Evolutionary conservation across 37 sponge, comb jelly and placozoan genomes (phyloP).

Genomic region (Chondrilla cf. caribensis): DNA sequence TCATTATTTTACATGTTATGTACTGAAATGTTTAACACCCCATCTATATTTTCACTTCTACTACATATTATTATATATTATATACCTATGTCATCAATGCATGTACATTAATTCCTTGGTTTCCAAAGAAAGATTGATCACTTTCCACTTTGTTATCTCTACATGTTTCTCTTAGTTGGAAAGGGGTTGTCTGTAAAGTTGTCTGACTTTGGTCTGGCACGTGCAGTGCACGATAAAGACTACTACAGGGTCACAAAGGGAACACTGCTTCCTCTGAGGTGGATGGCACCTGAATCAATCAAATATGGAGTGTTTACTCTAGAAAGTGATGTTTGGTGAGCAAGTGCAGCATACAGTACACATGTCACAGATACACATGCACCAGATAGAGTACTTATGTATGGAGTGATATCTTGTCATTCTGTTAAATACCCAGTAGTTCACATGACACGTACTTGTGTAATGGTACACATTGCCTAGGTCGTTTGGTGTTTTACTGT

Average conservation of each 20-base stretch:
- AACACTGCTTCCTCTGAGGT: conserved; percentile 41
- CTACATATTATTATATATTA: too few species aligned
- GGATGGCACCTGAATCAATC: conserved; percentile 61
- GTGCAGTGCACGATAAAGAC: conserved; percentile 37
- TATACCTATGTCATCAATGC: too few species aligned
- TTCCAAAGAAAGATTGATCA: too few species aligned
- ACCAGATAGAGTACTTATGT: not conserved
- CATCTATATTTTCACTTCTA: too few species aligned
- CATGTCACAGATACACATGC: not conserved
- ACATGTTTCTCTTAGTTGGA: conserved; percentile 38
- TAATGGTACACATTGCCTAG: conserved; percentile 26
- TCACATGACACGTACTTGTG: too few species aligned
- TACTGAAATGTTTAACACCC: too few species aligned
- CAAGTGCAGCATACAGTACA: too few species aligned
- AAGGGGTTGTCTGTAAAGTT: conserved; percentile 38
- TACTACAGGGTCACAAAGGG: conserved; percentile 31
- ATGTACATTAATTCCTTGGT: too few species aligned
- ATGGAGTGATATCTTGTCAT: too few species aligned
- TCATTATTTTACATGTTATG: not conserved
- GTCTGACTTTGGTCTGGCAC: conserved; percentile 65
- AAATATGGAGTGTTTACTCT: conserved; percentile 37
- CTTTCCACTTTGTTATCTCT: too few species aligned
- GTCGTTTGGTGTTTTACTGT: conserved; percentile 69
- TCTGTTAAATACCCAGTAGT: too few species aligned
- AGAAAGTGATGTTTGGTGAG: conserved; percentile 58